Evolutionary conservation across 2,888 invertebrate species (phyloP).

Genomic region (Malacosoma neustria): DNA sequence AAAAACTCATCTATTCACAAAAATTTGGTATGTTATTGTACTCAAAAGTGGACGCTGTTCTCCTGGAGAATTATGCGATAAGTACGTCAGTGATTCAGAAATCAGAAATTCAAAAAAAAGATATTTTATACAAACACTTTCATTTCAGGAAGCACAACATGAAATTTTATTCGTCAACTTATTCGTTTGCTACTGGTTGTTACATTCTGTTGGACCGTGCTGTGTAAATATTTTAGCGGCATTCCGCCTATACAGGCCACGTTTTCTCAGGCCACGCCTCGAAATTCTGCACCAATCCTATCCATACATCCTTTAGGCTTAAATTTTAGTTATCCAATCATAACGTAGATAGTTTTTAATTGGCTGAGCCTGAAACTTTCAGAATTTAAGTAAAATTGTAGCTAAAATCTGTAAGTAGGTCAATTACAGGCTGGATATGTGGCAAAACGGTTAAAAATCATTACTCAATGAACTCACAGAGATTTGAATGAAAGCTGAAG

Average conservation of each 20-base stretch:
- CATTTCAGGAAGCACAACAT: not conserved
- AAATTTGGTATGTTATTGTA: no score
- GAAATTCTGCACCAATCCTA: not conserved
- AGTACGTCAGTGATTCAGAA: no score
- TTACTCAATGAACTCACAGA: no score
- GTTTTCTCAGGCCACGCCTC: not conserved
- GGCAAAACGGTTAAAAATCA: no score
- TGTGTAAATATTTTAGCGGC: not conserved
- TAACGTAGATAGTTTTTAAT: not conserved
- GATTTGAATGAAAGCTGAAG: no score
- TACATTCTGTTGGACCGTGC: not conserved
- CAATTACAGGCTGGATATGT: no score
- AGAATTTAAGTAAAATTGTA: no score
- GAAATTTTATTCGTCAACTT: not conserved
- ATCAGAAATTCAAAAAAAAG: no score
- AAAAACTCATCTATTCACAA: no score
- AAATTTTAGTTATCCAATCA: not conserved
- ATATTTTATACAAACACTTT: not conserved
- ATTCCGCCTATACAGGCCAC: not conserved
- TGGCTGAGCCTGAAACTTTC: not conserved
- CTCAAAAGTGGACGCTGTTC: no score
- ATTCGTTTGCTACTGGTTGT: not conserved
- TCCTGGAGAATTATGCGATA: no score
- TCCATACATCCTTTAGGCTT: not conserved
- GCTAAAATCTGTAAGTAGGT: no score